Percentiles rank a stretch among this genome's conserved stretches.
Evolutionary conservation across 2,797 vertebrate species (phyloP).

Genomic region (Merluccius polli): DNA sequence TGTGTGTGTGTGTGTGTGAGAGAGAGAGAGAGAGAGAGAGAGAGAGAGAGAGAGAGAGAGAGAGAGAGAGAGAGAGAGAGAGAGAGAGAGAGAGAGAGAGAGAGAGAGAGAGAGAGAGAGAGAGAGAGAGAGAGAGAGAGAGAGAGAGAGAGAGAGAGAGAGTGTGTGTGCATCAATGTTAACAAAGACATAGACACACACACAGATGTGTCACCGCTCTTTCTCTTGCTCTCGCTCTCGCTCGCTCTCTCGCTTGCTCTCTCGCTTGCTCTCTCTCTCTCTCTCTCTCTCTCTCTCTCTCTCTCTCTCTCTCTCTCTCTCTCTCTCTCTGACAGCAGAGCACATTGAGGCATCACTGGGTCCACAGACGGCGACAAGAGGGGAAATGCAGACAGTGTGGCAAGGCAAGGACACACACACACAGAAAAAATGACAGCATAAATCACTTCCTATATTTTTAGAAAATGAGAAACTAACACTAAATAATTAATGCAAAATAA

Average conservation of each 20-base stretch:
- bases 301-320: neutral
- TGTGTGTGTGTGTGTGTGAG: conserved; percentile 4
- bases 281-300: neutral
- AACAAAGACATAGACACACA: too few relatives aligned
- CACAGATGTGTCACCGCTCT: neutral
- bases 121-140: too few relatives aligned
- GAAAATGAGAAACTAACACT: too few relatives aligned
- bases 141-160: too few relatives aligned
- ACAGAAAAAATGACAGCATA: neutral
- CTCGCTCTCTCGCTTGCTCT: neutral
- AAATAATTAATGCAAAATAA: too few relatives aligned
- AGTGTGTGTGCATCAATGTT: too few relatives aligned
- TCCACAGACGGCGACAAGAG: conserved; percentile 92
- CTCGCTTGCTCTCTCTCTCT: neutral
- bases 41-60: too few relatives aligned
- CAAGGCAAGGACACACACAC: conserved; percentile 73
- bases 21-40: too few relatives aligned
- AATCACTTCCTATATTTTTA: neutral
- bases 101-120: too few relatives aligned
- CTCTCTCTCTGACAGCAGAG: conserved; percentile 74
- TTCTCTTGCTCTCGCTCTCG: neutral
- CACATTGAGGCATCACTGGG: conserved; percentile 94
- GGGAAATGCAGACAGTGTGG: conserved; percentile 97
- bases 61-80: too few relatives aligned
- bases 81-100: too few relatives aligned